Evolutionary conservation across 2,888 invertebrate genomes (phyloP).

Genomic region (Pollenia griseotomentosa): DNA sequence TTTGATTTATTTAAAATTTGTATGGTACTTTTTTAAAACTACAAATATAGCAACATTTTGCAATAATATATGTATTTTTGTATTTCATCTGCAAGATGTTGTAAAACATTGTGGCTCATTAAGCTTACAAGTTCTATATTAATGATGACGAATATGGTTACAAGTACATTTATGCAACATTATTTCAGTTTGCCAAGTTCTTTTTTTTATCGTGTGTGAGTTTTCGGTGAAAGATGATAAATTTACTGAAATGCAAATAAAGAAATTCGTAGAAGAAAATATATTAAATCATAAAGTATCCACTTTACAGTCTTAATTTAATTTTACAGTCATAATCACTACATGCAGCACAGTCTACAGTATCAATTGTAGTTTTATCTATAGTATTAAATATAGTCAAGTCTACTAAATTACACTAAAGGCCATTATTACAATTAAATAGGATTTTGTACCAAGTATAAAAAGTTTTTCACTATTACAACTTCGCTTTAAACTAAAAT

Average conservation of each 20-base stretch:
- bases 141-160: conserved; percentile 60
- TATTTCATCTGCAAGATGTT: conserved; percentile 48
- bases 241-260: conserved; percentile 24
- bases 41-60: neutral
- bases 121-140: conserved; percentile 55
- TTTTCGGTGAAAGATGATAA: conserved; percentile 20
- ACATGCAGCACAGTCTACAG: no score
- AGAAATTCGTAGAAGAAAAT: neutral
- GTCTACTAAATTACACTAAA: no score
- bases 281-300: neutral
- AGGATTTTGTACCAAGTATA: no score
- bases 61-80: neutral
- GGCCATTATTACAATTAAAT: no score
- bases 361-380: no score
- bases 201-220: neutral
- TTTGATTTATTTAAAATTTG: neutral
- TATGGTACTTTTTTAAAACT: neutral
- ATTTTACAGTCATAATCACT: no score
- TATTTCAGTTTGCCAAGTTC: conserved; percentile 29
- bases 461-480: no score
- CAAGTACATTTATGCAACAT: conserved; percentile 42
- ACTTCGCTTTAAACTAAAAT: no score
- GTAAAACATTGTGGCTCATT: conserved; percentile 75
- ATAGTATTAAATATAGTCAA: no score
- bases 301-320: no score